Conservation (phyloP, 92 coral and sea anemone genomes). For the Heteractis magnifica region DNA sequence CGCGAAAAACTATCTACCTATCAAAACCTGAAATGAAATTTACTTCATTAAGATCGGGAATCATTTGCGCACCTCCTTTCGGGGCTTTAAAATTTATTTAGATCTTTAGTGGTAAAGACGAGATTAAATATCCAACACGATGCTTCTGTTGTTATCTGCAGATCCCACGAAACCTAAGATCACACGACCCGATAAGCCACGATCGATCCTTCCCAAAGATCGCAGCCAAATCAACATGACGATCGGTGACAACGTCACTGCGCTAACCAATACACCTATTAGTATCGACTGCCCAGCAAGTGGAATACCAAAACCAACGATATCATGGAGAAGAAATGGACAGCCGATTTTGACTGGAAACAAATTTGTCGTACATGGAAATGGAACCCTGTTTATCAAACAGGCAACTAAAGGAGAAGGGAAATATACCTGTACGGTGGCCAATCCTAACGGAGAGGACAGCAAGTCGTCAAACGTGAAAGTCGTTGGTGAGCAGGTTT, state of each 20-base stretch:
- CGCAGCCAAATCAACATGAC: slow-evolving; percentile 20
- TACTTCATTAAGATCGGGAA: not conserved
- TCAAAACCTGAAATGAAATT: not conserved
- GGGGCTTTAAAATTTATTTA: too few relatives aligned
- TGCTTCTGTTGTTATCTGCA: not conserved
- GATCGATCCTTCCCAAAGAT: not conserved
- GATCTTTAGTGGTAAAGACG: too few relatives aligned
- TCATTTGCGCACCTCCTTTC: too few relatives aligned
- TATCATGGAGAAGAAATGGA: slow-evolving; percentile 67
- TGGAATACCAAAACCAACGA: slow-evolving; percentile 70
- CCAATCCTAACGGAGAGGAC: slow-evolving; percentile 29
- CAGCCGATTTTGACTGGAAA: slow-evolving; percentile 11
- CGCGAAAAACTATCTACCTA: not conserved
- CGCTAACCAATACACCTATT: slow-evolving; percentile 53
- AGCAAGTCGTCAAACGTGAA: slow-evolving; percentile 16
- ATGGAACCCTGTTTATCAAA: slow-evolving; percentile 29
- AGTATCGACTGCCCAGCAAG: slow-evolving; percentile 56
- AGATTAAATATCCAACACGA: too few relatives aligned
- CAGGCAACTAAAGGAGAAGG: slow-evolving; percentile 17
- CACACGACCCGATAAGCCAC: slow-evolving; percentile 2
- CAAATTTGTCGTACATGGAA: not conserved
- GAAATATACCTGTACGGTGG: slow-evolving; percentile 20
- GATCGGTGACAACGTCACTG: slow-evolving; percentile 54
- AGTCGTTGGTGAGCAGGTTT: slow-evolving; percentile 15
- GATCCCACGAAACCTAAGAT: slow-evolving; percentile 28